Percentiles rank a stretch among this genome's conserved stretches.
These are phyloP conservation scores for Tachina lurida DNA, from an alignment of 2,888 invertebrate genomes.

Conservation along the genomic window DNA sequence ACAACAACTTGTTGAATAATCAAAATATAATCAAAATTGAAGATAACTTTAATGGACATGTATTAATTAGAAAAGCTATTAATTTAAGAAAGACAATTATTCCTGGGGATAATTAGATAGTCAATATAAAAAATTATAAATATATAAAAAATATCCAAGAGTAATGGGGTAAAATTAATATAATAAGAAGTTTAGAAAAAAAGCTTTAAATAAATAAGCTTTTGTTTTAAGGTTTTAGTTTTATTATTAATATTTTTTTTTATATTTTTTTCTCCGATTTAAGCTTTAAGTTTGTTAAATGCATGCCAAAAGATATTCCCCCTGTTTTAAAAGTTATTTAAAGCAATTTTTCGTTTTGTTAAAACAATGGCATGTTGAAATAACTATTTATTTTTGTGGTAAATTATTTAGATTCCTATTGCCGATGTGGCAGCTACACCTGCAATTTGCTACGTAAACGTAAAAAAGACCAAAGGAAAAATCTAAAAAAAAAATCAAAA, in stretches of 20 bases:
- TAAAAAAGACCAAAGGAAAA: background rate
- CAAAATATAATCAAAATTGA: conserved; percentile 33
- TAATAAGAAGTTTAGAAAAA: no score
- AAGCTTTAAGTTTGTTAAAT: background rate
- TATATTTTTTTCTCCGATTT: background rate
- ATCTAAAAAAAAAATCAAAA: conserved; percentile 40
- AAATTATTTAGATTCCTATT: conserved; percentile 77
- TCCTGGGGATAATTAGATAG: background rate
- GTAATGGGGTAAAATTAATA: background rate
- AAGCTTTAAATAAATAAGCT: no score
- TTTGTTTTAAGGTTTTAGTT: no score
- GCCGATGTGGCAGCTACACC: conserved; percentile 36
- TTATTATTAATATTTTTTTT: background rate
- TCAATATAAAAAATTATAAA: background rate
- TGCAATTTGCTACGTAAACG: conserved; percentile 13
- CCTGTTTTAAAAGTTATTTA: background rate
- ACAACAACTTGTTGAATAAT: background rate
- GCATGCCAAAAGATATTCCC: background rate
- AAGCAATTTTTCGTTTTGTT: background rate
- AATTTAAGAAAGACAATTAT: conserved; percentile 13
- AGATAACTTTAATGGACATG: conserved; percentile 27
- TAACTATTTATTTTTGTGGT: conserved; percentile 75
- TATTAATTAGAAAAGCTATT: conserved; percentile 28
- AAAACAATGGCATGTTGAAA: conserved; percentile 60
- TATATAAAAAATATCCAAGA: background rate